phyloP scores from a whole-genome alignment of 2,888 invertebrate genomes.

The Leistus spinibarbis region DNA sequence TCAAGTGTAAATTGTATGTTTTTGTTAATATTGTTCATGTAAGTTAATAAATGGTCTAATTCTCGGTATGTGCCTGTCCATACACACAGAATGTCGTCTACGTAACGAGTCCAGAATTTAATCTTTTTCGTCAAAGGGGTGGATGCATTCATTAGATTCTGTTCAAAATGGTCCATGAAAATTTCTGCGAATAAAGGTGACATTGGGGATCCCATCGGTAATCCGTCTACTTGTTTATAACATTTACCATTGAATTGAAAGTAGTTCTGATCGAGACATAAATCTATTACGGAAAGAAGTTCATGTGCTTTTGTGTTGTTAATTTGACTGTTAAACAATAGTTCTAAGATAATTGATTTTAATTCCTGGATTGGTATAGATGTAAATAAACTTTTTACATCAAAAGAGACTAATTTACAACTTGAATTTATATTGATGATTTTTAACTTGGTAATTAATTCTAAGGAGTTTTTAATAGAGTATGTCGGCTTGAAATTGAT shows the following conservation, averaged over 20 bases:
- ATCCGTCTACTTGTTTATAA: not conserved
- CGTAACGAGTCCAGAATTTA: conserved; percentile 2
- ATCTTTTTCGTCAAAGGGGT: conserved; percentile 6
- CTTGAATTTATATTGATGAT: not conserved
- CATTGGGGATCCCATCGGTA: conserved; percentile 6
- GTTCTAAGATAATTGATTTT: not conserved
- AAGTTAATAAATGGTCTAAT: not conserved
- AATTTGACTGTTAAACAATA: not conserved
- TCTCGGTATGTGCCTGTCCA: not conserved
- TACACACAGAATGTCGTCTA: not conserved
- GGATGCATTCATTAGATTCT: not conserved
- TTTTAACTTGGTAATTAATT: conserved; percentile 5
- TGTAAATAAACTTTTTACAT: conserved; percentile 4
- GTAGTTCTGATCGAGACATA: conserved; percentile 5
- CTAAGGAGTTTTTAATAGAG: conserved; percentile 2
- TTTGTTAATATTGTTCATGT: conserved; percentile 1
- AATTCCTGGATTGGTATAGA: conserved; percentile 5
- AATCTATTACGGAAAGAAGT: not conserved
- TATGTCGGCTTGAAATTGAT: not conserved
- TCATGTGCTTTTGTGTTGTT: not conserved
- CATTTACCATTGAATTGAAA: conserved; percentile 11
- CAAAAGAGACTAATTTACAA: conserved; percentile 10
- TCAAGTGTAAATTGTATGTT: conserved; percentile 4
- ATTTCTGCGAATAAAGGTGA: conserved; percentile 9
- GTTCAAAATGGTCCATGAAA: conserved; percentile 6